Evolutionary conservation across 2,797 vertebrate genomes (phyloP).

Genomic region (Uromys caudimaculatus): DNA sequence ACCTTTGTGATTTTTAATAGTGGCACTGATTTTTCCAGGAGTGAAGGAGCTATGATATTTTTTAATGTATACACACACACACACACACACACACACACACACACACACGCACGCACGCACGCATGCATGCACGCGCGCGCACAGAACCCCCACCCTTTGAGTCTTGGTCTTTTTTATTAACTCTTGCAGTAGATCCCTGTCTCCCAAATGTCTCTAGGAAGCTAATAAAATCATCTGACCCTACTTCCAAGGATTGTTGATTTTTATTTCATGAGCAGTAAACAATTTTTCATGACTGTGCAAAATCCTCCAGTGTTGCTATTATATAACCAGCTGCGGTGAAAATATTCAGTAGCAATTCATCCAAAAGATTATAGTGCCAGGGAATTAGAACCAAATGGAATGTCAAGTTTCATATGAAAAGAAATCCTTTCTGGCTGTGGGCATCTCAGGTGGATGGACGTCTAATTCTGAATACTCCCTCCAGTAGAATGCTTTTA

Average conservation of each 20-base stretch:
- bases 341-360: slow-evolving; percentile 56
- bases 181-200: not conserved
- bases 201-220: not conserved
- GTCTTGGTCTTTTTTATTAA: slow-evolving; percentile 5
- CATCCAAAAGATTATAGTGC: slow-evolving; percentile 29
- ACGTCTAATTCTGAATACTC: not conserved
- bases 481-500: not conserved
- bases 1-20: not conserved
- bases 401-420: slow-evolving; percentile 58
- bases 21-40: not conserved
- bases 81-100: too few relatives aligned
- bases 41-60: not conserved
- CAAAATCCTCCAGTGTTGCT: slow-evolving; percentile 54
- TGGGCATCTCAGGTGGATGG: not conserved
- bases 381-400: slow-evolving; percentile 51
- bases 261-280: slow-evolving; percentile 64
- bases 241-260: slow-evolving; percentile 3
- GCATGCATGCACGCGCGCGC: too few relatives aligned
- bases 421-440: slow-evolving; percentile 18
- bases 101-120: too few relatives aligned
- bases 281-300: slow-evolving; percentile 52
- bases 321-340: slow-evolving; percentile 66
- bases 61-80: too few relatives aligned
- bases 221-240: slow-evolving; percentile 30
- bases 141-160: not conserved